Evolutionary conservation across 1,140 invertebrate genomes (phyloP).

Genomic region (Drosophila mauritiana): DNA sequence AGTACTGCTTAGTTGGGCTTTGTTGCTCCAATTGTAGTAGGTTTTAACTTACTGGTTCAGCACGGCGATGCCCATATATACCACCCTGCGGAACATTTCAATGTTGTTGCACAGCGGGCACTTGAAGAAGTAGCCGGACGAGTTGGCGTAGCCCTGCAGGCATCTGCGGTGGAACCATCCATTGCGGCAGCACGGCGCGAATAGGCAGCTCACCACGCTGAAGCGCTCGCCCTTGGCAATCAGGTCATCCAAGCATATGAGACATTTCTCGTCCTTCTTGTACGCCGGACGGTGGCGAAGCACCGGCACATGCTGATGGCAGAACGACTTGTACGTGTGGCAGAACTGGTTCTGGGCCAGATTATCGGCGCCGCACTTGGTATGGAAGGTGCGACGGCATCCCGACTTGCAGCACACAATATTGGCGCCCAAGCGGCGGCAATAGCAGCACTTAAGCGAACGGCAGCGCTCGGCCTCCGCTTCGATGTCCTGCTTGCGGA

Average conservation of each 20-base stretch:
- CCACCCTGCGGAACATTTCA: constrained; percentile 10
- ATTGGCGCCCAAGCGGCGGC: constrained; percentile 30
- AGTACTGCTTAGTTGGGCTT: neutral
- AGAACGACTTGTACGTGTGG: constrained; percentile 46
- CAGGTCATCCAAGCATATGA: constrained; percentile 45
- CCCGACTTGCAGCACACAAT: constrained; percentile 33
- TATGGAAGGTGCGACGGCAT: constrained; percentile 50
- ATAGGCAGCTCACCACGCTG: constrained; percentile 7
- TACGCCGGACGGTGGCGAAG: constrained; percentile 1
- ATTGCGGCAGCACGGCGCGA: constrained; percentile 48
- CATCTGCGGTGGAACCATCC: constrained; percentile 62
- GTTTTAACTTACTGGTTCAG: constrained; percentile 38
- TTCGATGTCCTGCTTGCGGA: constrained; percentile 37
- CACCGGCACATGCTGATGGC: constrained; percentile 16
- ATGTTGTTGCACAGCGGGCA: constrained; percentile 62
- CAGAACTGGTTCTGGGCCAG: constrained; percentile 31
- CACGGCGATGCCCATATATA: constrained; percentile 41
- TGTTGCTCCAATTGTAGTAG: neutral
- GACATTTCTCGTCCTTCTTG: neutral
- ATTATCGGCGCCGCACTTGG: constrained; percentile 36
- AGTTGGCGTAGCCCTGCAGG: constrained; percentile 53
- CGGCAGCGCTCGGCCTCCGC: constrained; percentile 23
- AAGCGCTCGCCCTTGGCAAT: neutral
- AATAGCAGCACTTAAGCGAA: constrained; percentile 31
- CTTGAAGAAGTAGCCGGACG: constrained; percentile 66